Base-by-base conservation (phyloP, 2,888 invertebrate species). In the Lampropteryx suffumata region DNA sequence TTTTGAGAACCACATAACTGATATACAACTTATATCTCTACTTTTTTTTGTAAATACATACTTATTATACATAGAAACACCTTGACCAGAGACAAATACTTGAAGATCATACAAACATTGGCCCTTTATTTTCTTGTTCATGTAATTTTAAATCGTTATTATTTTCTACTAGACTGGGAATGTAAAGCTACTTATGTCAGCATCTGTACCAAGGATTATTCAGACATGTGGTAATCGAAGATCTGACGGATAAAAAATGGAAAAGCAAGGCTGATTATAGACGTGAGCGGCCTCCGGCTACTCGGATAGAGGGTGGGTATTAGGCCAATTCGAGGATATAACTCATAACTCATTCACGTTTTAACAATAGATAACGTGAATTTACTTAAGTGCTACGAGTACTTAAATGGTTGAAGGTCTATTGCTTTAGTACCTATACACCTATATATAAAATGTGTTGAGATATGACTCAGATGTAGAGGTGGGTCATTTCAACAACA, bases 171-270 rank as follows among this genome's bases (percentile, higher is more conserved):
- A n/a, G n/a, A n/a, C n/a, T n/a, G n/a, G n/a, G n/a, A n/a, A n/a
- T 26, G 14, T 24, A 24, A 36, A 46, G 36, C 33, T 21, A 46
- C 35, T 46, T 51, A 4, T 46, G 46, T n/a, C 17, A 27, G 13
- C 17, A 24, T 9, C 39, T 36, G 27, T 45, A 50, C 51, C 51
- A 63, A 69, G 70, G 74, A 73, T 72, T 67, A 64, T 57, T 60
- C 63, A 61, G 61, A 70, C 65, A 69, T 66, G 70, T 69, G 65
- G 73, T 72, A 75, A 78, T 79, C 73, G 64, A 65, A 73, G 77
- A 77, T 79, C 67, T 65, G 58, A 47, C 59, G 66, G 71, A 72
- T 77, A 70, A 76, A 75, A 73, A 71, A 69, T 64, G 64, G 64
- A 69, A 72, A 68, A 69, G 60, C 71, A 64, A 59, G 51, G 56